phyloP scores from a whole-genome alignment of 1,140 invertebrate species.

The Papilio aristodemus region DNA sequence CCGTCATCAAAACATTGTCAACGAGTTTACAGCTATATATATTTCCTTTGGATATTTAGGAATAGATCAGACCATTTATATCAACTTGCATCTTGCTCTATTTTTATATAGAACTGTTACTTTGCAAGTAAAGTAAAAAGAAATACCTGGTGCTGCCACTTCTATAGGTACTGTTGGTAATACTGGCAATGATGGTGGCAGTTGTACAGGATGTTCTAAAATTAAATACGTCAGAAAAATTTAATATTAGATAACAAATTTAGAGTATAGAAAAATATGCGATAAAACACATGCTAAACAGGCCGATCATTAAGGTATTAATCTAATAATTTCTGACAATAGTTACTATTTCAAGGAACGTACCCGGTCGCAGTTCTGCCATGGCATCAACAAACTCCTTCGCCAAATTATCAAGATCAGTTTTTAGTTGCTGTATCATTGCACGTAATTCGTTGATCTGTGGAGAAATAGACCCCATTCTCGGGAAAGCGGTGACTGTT shows the following conservation, averaged over 20 bases:
- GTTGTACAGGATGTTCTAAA: slow-evolving; percentile 32
- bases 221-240: neutral
- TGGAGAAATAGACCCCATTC: neutral
- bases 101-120: neutral
- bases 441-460: slow-evolving; percentile 3
- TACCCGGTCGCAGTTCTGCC: slow-evolving; percentile 1
- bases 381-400: slow-evolving; percentile 6
- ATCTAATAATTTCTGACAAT: neutral
- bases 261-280: neutral
- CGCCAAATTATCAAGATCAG: slow-evolving; percentile 2
- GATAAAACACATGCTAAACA: too few species aligned
- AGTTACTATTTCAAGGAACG: too few species aligned
- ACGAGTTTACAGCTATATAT: too few species aligned
- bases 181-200: neutral
- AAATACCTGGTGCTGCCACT: slow-evolving; percentile 5
- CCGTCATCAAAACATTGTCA: too few species aligned
- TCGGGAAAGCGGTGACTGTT: neutral
- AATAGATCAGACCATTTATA: too few species aligned
- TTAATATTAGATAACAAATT: neutral
- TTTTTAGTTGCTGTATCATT: slow-evolving; percentile 15
- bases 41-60: too few species aligned
- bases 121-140: neutral
- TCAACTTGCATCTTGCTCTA: too few species aligned
- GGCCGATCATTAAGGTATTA: neutral
- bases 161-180: neutral